Percentiles rank a stretch among this genome's conserved stretches.
phyloP scores from a whole-genome alignment of 92 coral and sea anemone species.

The Epizoanthus scotinus region DNA sequence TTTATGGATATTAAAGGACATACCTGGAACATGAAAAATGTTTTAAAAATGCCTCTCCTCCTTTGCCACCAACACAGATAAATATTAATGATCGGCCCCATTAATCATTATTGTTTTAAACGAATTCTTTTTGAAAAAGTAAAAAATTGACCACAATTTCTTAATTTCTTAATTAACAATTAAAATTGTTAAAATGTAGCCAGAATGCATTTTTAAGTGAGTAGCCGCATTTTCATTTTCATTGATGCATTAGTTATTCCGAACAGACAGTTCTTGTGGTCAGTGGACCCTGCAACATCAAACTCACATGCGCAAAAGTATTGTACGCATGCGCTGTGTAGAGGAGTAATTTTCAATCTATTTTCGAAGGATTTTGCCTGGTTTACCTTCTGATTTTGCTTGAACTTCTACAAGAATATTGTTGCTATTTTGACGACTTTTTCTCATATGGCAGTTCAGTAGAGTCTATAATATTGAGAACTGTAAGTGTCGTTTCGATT shows the following conservation, averaged over 20 bases:
- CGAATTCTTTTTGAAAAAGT: too few species aligned
- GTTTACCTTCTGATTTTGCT: slow-evolving; percentile 35
- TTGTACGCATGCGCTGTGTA: slow-evolving; percentile 77
- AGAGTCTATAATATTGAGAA: slow-evolving; percentile 4
- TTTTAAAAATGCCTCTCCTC: too few species aligned
- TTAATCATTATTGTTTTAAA: too few species aligned
- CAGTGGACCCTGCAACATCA: slow-evolving; percentile 45
- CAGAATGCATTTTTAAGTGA: too few species aligned
- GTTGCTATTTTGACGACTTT: slow-evolving; percentile 32
- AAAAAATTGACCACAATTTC: too few species aligned
- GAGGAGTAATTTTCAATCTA: slow-evolving; percentile 61
- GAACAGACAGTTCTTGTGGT: slow-evolving; percentile 70
- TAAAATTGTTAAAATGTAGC: too few species aligned
- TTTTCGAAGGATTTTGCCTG: slow-evolving; percentile 66
- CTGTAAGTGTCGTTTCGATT: background rate
- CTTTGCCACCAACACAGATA: too few species aligned
- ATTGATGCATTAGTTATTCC: background rate
- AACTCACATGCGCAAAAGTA: slow-evolving; percentile 62
- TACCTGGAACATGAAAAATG: too few species aligned
- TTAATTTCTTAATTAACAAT: too few species aligned
- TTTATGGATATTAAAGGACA: too few species aligned
- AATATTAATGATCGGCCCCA: too few species aligned
- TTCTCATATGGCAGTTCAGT: slow-evolving; percentile 9
- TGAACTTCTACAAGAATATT: slow-evolving; percentile 15
- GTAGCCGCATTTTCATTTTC: too few species aligned